These are phyloP conservation scores for Drosophila flavopinicola DNA, from an alignment of 2,888 invertebrate species.

Conservation along the genomic window DNA sequence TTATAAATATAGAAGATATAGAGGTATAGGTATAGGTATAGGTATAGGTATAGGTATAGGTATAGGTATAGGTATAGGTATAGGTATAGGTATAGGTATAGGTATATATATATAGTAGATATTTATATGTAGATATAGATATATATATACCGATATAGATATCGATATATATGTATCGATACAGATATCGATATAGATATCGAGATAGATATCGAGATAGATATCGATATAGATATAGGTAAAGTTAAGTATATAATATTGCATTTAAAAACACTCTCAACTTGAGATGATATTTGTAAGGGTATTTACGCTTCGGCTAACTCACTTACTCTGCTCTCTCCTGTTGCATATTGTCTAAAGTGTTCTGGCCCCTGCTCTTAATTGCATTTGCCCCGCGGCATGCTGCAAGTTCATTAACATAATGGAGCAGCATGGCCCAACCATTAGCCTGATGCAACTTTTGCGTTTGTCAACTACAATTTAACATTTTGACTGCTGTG, in stretches of 20 bases:
- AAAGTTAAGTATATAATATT: not conserved
- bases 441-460: slow-evolving; percentile 11
- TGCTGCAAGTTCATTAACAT: slow-evolving; percentile 41
- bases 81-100: no score
- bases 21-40: no score
- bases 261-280: not conserved
- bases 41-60: no score
- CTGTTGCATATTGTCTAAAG: slow-evolving; percentile 2
- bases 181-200: no score
- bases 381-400: slow-evolving; percentile 32
- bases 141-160: no score
- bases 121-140: no score
- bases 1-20: no score
- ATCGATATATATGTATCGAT: no score
- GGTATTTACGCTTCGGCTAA: not conserved
- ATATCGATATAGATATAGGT: no score
- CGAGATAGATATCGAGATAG: no score
- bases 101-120: no score
- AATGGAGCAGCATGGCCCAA: slow-evolving; percentile 18
- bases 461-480: slow-evolving; percentile 9
- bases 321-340: not conserved
- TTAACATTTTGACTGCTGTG: slow-evolving; percentile 1
- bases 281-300: not conserved
- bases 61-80: no score
- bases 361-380: slow-evolving; percentile 11